Base-by-base conservation (phyloP, 2,888 invertebrate genomes). In the Habrosyne pyritoides region DNA sequence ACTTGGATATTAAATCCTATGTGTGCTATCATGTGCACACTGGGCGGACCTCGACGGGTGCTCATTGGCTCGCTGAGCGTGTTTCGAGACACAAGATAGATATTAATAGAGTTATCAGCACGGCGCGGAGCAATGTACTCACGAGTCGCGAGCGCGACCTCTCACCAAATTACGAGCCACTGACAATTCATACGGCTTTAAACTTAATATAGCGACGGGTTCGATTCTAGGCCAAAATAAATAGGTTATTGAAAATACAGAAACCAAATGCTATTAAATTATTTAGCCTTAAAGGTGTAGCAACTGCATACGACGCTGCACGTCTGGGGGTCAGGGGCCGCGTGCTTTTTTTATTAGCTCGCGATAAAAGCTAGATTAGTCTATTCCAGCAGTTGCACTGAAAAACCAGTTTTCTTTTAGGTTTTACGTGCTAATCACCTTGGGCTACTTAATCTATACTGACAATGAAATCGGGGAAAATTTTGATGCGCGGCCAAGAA, bases 61-160 rank as follows among this genome's bases (percentile, higher is more conserved):
- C 61, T 69, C 75, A 86, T 86, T 85, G 84, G 83, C 68, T 72
- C 71, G 68, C 66, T 71, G 62, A 69, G 63, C 70, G 64, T 73
- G 73, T 76, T 79, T 77, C 76, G 83, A 82, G 81, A 82, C 79
- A 77, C 75, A 67, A 79, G 76, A 81, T 77, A 79, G 77, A 79
- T 87, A 89, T 83, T 85, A 83, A 84, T 87, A 89, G 86, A 86
- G 75, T 89, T 89, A 90, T 90, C 89, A 89, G 78, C 69, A 60
- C 73, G 76, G 88, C 69, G 60, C 73, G 76, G 88, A 86, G 86
- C 87, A 88, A 85, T 78, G 87, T 69, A 88, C 89, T 83, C 75
- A 56, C 64, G 59, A 68, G 59, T 64, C 59, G 62, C 60, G 61
- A 53, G 53, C 60, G 57, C 56, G 58, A 53, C 55, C 66, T 66